These are phyloP conservation scores for Melieria crassipennis DNA, from an alignment of 2,888 invertebrate genomes.

Conservation along the genomic window DNA sequence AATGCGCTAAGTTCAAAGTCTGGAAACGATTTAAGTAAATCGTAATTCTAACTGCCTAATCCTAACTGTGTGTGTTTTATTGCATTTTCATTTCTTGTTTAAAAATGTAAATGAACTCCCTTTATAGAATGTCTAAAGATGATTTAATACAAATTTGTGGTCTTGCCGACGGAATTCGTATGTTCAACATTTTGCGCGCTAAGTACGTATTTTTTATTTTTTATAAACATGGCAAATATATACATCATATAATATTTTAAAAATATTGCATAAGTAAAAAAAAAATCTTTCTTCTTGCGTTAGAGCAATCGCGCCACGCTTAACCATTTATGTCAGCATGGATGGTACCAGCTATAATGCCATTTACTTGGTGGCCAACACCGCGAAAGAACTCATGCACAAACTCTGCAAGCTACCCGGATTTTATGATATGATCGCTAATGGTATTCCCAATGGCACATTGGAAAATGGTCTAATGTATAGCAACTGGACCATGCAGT, in stretches of 20 bases:
- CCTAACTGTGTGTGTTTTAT: neutral
- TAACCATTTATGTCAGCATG: constrained; percentile 84
- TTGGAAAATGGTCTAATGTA: constrained; percentile 49
- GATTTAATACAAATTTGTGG: constrained; percentile 96
- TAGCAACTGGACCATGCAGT: constrained; percentile 59
- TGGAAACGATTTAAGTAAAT: no score
- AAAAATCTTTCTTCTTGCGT: neutral
- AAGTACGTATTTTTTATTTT: constrained; percentile 71
- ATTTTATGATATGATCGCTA: constrained; percentile 61
- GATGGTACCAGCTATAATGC: constrained; percentile 80
- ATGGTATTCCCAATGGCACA: constrained; percentile 50
- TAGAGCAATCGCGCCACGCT: constrained; percentile 77
- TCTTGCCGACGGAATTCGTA: constrained; percentile 90
- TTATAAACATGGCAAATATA: neutral
- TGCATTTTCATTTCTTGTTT: neutral
- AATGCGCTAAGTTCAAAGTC: no score
- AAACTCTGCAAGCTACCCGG: constrained; percentile 74
- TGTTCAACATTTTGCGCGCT: constrained; percentile 88
- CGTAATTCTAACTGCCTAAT: no score
- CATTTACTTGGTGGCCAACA: constrained; percentile 78
- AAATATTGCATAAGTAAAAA: neutral
- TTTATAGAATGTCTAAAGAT: constrained; percentile 78
- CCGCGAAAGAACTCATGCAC: constrained; percentile 73
- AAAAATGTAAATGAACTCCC: neutral
- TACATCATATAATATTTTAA: neutral